These are phyloP conservation scores for Scaptomyza flava DNA, from an alignment of 2,888 invertebrate species.

Conservation along the genomic window DNA sequence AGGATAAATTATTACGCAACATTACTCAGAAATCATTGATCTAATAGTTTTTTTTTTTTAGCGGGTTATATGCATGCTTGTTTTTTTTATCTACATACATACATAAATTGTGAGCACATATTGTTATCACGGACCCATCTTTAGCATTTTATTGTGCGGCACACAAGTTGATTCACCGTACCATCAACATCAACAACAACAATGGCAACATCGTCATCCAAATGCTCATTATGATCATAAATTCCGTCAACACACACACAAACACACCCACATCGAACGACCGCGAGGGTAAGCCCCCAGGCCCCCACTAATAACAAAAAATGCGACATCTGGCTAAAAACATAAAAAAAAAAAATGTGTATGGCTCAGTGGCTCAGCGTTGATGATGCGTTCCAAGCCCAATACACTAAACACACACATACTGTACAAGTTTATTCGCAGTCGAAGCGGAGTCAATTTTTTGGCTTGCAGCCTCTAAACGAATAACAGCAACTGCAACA, in stretches of 20 bases:
- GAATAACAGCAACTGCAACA: constrained; percentile 17
- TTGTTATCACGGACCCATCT: constrained; percentile 42
- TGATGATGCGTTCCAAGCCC: constrained; percentile 20
- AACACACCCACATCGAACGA: constrained; percentile 39
- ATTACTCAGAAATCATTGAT: constrained; percentile 11
- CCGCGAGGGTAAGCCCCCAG: constrained; percentile 36
- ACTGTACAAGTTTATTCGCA: constrained; percentile 1
- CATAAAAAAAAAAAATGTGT: constrained; percentile 48
- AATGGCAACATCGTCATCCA: constrained; percentile 9
- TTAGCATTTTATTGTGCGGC: constrained; percentile 40
- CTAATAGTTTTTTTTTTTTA: background rate
- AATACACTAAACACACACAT: background rate
- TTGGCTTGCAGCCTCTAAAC: constrained; percentile 28
- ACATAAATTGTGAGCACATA: background rate
- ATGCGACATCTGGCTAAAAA: constrained; percentile 55
- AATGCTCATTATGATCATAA: constrained; percentile 41
- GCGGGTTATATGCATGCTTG: constrained; percentile 12
- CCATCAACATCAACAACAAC: constrained; percentile 5
- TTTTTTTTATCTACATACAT: background rate
- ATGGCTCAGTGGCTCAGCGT: background rate
- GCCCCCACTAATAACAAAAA: constrained; percentile 18
- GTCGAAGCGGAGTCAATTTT: constrained; percentile 22
- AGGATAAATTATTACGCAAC: constrained; percentile 14
- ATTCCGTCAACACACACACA: constrained; percentile 51
- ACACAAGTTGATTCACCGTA: constrained; percentile 50